Evolutionary conservation across 53 echinoderm and acorn worm genomes (phyloP).

Genomic region (Apostichopus leukothele): DNA sequence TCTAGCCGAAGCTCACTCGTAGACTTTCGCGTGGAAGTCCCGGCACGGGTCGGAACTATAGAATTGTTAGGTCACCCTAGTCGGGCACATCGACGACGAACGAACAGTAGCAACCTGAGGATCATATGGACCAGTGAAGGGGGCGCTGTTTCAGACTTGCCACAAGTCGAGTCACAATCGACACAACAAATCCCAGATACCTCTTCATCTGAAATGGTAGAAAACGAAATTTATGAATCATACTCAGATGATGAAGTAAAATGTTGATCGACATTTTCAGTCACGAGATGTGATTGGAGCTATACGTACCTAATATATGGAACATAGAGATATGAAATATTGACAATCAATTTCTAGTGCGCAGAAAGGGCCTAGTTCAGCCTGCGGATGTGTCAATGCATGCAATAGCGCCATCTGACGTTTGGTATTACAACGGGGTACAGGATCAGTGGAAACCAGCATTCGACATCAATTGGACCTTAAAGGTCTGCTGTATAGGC

Average conservation of each 20-base stretch:
- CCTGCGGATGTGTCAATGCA: too few relatives aligned
- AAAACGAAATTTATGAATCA: constrained; percentile 84
- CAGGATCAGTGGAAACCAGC: too few relatives aligned
- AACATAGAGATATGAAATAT: too few relatives aligned
- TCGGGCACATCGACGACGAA: constrained; percentile 3
- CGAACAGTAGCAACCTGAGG: constrained; percentile 17
- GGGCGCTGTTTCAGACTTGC: neutral
- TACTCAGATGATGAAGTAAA: constrained; percentile 66
- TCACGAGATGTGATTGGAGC: too few relatives aligned
- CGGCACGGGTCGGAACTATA: constrained; percentile 23
- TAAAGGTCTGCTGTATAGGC: too few relatives aligned
- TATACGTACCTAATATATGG: too few relatives aligned
- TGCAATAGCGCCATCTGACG: too few relatives aligned
- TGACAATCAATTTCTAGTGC: too few relatives aligned
- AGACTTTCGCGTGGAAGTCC: constrained; percentile 34
- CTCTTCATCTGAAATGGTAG: constrained; percentile 68
- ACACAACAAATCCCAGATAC: neutral
- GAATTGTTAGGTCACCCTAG: constrained; percentile 18
- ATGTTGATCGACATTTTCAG: constrained; percentile 24
- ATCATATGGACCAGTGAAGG: constrained; percentile 23
- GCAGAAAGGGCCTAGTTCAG: too few relatives aligned
- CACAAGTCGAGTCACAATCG: neutral
- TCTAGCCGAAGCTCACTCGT: constrained; percentile 36
- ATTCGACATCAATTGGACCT: too few relatives aligned
- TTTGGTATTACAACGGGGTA: too few relatives aligned